Evolutionary conservation across 2,797 vertebrate genomes (phyloP), one percentile per base, ranked within the genome.

Genomic region (Psittacula echo): DNA sequence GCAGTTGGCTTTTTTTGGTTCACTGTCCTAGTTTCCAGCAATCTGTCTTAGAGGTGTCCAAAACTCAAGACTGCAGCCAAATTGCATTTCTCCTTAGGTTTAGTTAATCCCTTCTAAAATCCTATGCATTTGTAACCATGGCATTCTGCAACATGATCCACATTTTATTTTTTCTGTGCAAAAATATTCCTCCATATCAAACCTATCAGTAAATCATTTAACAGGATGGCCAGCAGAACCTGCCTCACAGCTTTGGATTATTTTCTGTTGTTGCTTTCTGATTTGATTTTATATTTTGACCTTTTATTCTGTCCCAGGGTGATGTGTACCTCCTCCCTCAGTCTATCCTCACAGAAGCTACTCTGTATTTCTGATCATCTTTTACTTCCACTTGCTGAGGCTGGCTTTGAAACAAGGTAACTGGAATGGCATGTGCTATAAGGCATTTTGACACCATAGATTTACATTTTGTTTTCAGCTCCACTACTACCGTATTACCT

Each of bases 251-350:
- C 22, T 79, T 41, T n/a, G 6, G 7, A 21, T 17, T 71, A 22
- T 60, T 37, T 81, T 68, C 42, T 65, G 12, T 48, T 41, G 24
- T 17, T 47, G 17, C 51, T 76, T 76, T 14, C 37, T 9, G 12
- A 39, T 48, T 84, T 12, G 12, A 39, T 48, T 87, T 75, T 34
- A 23, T 11, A 67, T 79, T 45, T 61, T 62, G 42, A 73, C 11
- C 21, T 62, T 79, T 60, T n/a, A 19, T 34, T 53, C 0, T 74
- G 66, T 34, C 61, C n/a, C n/a, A 29, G 64, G n/a, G 54, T n/a
- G 45, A 54, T 1, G 0, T 6, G 7, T n/a, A 24, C 27, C 39
- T 29, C 26, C 7, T 10, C 32, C 32, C 24, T 29, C 2, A 1
- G 51, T 27, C 54, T 41, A 4, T 19, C 39, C 67, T 64, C 72